These are phyloP conservation scores for Dreissena rostriformis DNA, from an alignment of 1,140 invertebrate genomes.

Conservation along the genomic window DNA sequence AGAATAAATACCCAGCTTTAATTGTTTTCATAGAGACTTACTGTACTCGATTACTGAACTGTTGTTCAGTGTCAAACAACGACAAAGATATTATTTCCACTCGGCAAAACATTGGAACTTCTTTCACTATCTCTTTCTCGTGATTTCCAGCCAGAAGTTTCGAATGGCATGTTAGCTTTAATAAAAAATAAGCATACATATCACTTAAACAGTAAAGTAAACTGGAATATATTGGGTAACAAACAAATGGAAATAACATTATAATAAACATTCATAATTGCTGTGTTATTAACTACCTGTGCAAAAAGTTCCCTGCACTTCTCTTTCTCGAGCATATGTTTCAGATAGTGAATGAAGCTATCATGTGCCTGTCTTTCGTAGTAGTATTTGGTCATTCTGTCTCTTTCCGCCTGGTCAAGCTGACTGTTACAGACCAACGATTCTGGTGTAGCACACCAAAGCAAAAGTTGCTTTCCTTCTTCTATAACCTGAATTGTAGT, in stretches of 20 bases:
- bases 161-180: constrained; percentile 34
- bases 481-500: constrained; percentile 15
- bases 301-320: constrained; percentile 20
- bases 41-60: constrained; percentile 33
- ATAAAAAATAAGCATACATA: constrained; percentile 3
- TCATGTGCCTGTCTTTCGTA: constrained; percentile 23
- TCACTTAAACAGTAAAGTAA: not conserved
- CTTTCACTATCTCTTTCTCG: not conserved
- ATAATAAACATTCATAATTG: not conserved
- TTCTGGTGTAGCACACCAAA: constrained; percentile 53
- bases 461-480: constrained; percentile 22
- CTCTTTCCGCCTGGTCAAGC: not conserved
- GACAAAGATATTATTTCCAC: constrained; percentile 22
- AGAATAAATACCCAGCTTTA: not conserved
- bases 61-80: constrained; percentile 52
- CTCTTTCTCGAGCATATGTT: constrained; percentile 7
- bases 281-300: constrained; percentile 15
- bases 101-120: not conserved
- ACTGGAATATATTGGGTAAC: not conserved
- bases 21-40: constrained; percentile 19
- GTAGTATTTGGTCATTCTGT: not conserved
- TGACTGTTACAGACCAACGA: constrained; percentile 12
- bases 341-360: constrained; percentile 36
- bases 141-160: constrained; percentile 26
- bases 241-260: not conserved